Percentiles rank a stretch among this genome's conserved stretches.
Evolutionary conservation across 2,888 invertebrate species (phyloP).

Genomic region (Antheraea yamamai): DNA sequence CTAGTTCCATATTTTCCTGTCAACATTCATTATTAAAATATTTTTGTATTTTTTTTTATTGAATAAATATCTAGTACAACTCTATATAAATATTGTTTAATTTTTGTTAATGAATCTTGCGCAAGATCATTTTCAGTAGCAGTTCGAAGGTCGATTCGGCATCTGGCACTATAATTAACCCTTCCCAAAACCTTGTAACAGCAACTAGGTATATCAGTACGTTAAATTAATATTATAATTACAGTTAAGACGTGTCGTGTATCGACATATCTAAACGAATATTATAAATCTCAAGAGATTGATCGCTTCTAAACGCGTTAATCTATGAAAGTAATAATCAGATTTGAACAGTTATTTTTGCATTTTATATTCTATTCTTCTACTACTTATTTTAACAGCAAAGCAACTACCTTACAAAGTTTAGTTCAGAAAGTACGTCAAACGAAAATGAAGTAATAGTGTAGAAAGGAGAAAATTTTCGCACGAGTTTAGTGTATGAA

Average conservation of each 20-base stretch:
- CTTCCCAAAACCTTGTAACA: constrained; percentile 20
- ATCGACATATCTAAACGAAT: background rate
- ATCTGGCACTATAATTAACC: constrained; percentile 42
- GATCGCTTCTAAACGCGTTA: no score
- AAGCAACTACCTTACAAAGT: no score
- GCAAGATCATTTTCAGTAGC: constrained; percentile 20
- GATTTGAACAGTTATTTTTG: no score
- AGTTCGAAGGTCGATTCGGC: constrained; percentile 39
- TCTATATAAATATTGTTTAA: background rate
- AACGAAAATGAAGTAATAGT: no score
- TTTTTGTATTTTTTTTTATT: background rate
- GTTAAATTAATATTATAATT: constrained; percentile 7
- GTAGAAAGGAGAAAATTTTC: no score
- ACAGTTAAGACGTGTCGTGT: background rate
- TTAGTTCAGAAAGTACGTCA: no score
- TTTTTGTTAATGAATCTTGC: constrained; percentile 4
- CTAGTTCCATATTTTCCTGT: background rate
- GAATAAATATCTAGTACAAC: background rate
- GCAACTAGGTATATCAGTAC: background rate
- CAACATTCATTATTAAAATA: no score
- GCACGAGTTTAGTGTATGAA: no score
- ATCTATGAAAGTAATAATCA: no score
- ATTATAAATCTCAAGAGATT: no score
- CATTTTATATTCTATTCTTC: no score
- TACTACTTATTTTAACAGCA: no score